Base-by-base conservation (phyloP, 2,113 vertebrate genomes). In the Mobula hypostoma region DNA sequence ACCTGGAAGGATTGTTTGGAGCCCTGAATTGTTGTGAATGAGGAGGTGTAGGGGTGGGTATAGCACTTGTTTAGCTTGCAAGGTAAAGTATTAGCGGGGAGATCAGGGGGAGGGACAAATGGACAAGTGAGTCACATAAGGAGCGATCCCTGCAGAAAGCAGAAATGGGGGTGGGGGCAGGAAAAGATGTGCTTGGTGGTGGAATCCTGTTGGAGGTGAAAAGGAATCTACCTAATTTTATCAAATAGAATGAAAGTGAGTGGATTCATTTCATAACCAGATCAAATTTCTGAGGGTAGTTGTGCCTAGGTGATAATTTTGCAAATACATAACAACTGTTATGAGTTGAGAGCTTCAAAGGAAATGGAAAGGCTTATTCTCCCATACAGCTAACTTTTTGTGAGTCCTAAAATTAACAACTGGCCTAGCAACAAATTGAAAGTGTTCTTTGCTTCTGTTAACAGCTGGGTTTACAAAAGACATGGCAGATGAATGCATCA, bases 401-500 rank as follows among this genome's bases (percentile, higher is more conserved):
- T 68, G 56, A 72, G 48, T 14, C 21, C 2, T 74, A 74, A 74
- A 24, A 74, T 74, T 74, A 19, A 74, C 72, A 27, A 21, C 72
- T 70, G 0, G 72, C 72, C 72, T 19, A 24, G 21, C 19, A 74
- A 74, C 21, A 74, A 66, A 2, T 58, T 68, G 58, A 87, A 77
- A 61, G 29, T 79, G 2, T 94, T 0, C 4, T 94, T 17, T 94
- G 94, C 82, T 96, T 96, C n/a, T 76, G 32, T 94, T 61, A 32
- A 82, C 95, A 99, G 99, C 95, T 99, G 94, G 97, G 97, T 17
- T 94, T 99, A 96, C 99, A 99, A 95, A 99, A 97, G 95, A 98
- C 96, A 21, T 99, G 98, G 99, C 98, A 98, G 96, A 98, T 99
- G 98, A 99, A 98, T 95, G 95, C 94, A 0, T 98, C 99, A 95